phyloP scores from a whole-genome alignment of 2,113 vertebrate species.

The Parotia lawesii region DNA sequence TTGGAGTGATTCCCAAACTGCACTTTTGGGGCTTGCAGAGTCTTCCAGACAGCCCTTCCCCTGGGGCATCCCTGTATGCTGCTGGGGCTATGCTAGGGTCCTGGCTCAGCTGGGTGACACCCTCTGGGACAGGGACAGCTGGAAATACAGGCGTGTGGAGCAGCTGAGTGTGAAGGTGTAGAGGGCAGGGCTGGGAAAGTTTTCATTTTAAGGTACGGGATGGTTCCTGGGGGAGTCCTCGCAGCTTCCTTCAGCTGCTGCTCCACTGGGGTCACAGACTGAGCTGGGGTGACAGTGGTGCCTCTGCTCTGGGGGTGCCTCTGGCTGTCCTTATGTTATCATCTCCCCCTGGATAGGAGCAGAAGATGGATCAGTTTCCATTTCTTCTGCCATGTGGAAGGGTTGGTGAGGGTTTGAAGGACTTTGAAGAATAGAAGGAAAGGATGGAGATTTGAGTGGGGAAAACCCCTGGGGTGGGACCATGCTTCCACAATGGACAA shows the following conservation, averaged over 20 bases:
- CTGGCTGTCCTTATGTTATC: background rate
- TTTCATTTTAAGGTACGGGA: background rate
- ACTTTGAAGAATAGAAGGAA: background rate
- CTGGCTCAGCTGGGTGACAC: background rate
- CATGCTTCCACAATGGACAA: background rate
- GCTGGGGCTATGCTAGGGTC: background rate
- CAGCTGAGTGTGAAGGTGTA: background rate
- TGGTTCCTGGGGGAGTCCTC: background rate
- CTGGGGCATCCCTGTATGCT: background rate
- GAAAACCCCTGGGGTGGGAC: background rate
- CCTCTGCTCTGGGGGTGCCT: background rate
- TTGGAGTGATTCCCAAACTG: background rate
- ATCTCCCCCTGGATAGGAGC: background rate
- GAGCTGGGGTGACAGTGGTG: background rate
- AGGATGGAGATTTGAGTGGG: background rate
- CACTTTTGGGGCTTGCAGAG: background rate
- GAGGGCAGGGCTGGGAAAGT: background rate
- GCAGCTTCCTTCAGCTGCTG: background rate
- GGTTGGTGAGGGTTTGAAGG: background rate
- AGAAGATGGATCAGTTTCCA: background rate
- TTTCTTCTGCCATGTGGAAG: background rate
- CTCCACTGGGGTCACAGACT: background rate
- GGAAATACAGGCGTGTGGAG: accelerated
- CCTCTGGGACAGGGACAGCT: background rate
- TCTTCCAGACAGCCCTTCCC: background rate